Conservation (phyloP, 2,888 invertebrate genomes). For the Tiphia femorata region DNA sequence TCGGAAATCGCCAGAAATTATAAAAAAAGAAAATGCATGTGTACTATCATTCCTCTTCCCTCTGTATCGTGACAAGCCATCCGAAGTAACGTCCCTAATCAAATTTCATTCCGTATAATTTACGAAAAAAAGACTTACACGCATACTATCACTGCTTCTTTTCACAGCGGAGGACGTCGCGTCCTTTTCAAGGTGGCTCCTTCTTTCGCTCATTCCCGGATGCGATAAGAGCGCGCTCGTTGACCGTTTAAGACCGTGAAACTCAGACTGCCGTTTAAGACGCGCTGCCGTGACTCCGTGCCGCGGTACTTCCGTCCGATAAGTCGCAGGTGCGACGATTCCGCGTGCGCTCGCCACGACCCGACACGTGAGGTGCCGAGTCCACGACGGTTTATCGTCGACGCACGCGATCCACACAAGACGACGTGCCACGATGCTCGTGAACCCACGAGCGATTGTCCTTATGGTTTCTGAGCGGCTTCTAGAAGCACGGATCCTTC, state of each 20-base stretch:
- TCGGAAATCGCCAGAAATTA: too few species aligned
- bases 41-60: too few species aligned
- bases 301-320: constrained; percentile 46
- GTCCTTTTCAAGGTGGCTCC: background rate
- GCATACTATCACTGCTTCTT: background rate
- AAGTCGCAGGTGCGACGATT: constrained; percentile 50
- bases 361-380: constrained; percentile 41
- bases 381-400: constrained; percentile 39
- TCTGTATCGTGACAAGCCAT: too few species aligned
- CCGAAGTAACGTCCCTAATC: too few species aligned
- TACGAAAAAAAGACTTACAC: too few species aligned
- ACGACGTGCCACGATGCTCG: too few species aligned
- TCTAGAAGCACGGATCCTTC: too few species aligned
- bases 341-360: constrained; percentile 32
- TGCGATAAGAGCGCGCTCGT: constrained; percentile 17
- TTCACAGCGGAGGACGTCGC: too few species aligned
- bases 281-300: constrained; percentile 44
- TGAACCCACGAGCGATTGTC: too few species aligned
- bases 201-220: background rate
- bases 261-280: constrained; percentile 10
- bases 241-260: constrained; percentile 44
- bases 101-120: too few species aligned
- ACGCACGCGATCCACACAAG: constrained; percentile 33
- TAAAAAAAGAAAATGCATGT: too few species aligned
- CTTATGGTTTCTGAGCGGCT: too few species aligned